Base-by-base conservation (phyloP, 2,797 vertebrate genomes). In the Propithecus perrieri region DNA sequence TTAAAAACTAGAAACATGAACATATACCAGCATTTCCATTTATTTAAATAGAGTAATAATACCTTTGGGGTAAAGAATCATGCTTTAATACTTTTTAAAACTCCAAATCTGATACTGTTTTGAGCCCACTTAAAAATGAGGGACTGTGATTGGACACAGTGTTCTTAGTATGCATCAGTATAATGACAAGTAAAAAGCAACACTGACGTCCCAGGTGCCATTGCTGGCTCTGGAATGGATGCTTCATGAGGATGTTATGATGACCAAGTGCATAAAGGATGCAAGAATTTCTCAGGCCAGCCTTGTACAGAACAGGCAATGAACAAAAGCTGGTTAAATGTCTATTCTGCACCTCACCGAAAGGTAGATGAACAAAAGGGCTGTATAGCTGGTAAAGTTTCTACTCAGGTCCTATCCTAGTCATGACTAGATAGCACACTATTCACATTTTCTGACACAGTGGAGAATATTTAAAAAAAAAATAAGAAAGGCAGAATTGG, bases 1-100 rank as follows among this genome's bases (percentile, higher is more conserved):
- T n/a, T 78, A 97, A 97, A 83, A 69, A 18, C 13, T 94, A 35
- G 79, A 95, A 91, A 96, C 57, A 89, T 5, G 28, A 79, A 84
- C 87, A 53, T n/a, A 87, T 4, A 83, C 1, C 1, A 78, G 28
- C n/a, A 43, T 48, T 48, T 28, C 79, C 13, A 55, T 78, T 85
- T 91, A 91, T 83, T 59, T 90, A 95, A 98, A 67, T 13, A 94
- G 20, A 75, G n/a, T 2, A 24, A 46, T 57, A 55, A 57, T 63
- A 43, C 7, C 50, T 91, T 85, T 61, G n/a, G 12, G 63, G 35
- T 75, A 33, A 95, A 69, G 4, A 83, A 78, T 9, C 8, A 59
- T 41, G 35, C 2, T 48, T 69, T 55, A 41, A 26, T 83, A 48
- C 61, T 33, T 91, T 59, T 89, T 28, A 75, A 85, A 74, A 75